A percentile compares a stretch with the other conserved stretches of the same genome.
Evolutionary conservation across 2,797 vertebrate species (phyloP).

Genomic region (Sorex maritimensis): DNA sequence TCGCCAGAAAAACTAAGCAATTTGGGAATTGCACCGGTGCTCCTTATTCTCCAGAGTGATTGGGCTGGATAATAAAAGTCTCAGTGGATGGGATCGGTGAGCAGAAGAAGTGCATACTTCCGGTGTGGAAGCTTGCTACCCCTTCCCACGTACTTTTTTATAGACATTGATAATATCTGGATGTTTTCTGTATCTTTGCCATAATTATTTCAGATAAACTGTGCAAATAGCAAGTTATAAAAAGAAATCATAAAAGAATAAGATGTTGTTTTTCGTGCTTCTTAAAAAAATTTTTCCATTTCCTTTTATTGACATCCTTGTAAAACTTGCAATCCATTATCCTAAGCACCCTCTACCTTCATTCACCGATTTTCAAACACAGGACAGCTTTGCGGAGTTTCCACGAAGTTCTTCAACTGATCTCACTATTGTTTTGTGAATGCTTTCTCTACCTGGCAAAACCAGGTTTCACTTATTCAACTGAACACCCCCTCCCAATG

Average conservation of each 20-base stretch:
- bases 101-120: too few species aligned
- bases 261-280: background rate
- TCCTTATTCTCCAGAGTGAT: background rate
- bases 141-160: background rate
- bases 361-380: background rate
- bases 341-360: background rate
- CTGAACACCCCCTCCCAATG: background rate
- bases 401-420: background rate
- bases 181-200: background rate
- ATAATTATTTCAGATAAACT: slow-evolving; percentile 14
- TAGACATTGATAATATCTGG: background rate
- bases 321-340: background rate
- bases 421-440: background rate
- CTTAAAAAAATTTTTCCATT: background rate
- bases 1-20: slow-evolving; percentile 24
- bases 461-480: background rate
- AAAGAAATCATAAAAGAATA: background rate
- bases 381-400: fast-evolving
- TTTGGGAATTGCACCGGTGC: background rate
- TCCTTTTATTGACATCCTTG: background rate
- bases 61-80: too few species aligned
- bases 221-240: background rate
- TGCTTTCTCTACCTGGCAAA: background rate
- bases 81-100: too few species aligned
- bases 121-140: background rate